A percentile compares a stretch with the other conserved stretches of the same genome.
phyloP scores from a whole-genome alignment of 2,888 invertebrate species.

The Phaedon cochleariae region DNA sequence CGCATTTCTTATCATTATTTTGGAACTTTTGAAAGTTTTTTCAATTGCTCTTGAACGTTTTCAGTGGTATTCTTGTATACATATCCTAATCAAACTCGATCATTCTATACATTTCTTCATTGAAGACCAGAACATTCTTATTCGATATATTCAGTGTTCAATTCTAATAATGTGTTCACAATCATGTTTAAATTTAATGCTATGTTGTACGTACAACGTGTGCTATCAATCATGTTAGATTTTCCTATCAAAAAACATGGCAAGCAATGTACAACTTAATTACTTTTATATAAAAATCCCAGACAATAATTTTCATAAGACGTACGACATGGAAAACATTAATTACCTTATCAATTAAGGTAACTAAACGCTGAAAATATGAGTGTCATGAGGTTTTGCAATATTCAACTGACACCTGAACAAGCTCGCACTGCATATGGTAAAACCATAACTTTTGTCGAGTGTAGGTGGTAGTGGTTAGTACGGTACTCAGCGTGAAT shows the following conservation, averaged over 20 bases:
- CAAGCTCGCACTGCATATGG: conserved; percentile 7
- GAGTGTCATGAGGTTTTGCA: conserved; percentile 46
- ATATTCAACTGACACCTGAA: conserved; percentile 36
- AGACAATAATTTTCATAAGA: conserved; percentile 32
- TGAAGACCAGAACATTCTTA: neutral
- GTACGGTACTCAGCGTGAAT: conserved; percentile 24
- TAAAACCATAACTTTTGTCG: conserved; percentile 30
- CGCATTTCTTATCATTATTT: too few species aligned
- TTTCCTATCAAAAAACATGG: conserved; percentile 23
- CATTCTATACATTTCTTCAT: too few species aligned
- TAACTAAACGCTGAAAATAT: conserved; percentile 41
- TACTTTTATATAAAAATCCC: conserved; percentile 36
- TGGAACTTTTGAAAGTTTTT: too few species aligned
- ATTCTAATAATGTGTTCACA: conserved; percentile 9
- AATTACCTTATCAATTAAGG: conserved; percentile 47
- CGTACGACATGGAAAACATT: conserved; percentile 37
- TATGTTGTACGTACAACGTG: conserved; percentile 30
- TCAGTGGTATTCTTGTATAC: too few species aligned
- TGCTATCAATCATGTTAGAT: conserved; percentile 27
- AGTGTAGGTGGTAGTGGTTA: conserved; percentile 35
- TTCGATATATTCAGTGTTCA: neutral
- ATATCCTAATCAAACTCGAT: too few species aligned
- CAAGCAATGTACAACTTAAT: conserved; percentile 36
- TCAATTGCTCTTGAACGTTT: too few species aligned
- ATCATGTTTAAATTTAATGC: conserved; percentile 32